Percentiles rank a stretch among this genome's conserved stretches.
Conservation (phyloP, 2,888 invertebrate genomes). For the Drosophila meridionalis region DNA sequence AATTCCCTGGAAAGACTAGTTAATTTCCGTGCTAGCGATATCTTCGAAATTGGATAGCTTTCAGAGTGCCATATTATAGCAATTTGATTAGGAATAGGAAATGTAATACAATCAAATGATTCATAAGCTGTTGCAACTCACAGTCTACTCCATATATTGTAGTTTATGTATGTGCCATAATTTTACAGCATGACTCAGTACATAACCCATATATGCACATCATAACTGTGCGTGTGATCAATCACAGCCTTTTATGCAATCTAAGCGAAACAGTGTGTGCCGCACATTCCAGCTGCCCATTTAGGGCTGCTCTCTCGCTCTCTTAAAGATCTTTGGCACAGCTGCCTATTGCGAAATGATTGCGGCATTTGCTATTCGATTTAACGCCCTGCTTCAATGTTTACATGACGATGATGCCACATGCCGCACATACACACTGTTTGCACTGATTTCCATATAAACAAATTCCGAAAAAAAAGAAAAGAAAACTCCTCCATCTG, state of each 20-base stretch:
- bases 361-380: constrained; percentile 54
- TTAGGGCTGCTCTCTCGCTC: neutral
- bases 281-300: constrained; percentile 8
- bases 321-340: neutral
- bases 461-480: constrained; percentile 23
- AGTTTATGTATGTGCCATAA: neutral
- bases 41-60: constrained; percentile 8
- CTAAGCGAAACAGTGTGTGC: constrained; percentile 30
- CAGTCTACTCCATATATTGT: neutral
- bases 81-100: neutral
- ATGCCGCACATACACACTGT: constrained; percentile 14
- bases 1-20: neutral
- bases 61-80: neutral
- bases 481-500: constrained; percentile 17
- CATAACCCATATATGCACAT: neutral
- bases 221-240: constrained; percentile 13
- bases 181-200: constrained; percentile 20
- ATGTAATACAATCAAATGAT: constrained; percentile 14
- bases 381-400: constrained; percentile 51
- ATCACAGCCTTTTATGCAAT: constrained; percentile 37
- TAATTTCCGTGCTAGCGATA: neutral
- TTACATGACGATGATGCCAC: constrained; percentile 43
- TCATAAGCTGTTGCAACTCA: constrained; percentile 7
- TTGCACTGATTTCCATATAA: constrained; percentile 54
- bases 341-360: constrained; percentile 40